These are phyloP conservation scores for Euura lappo DNA, from an alignment of 1,140 invertebrate species.

Conservation along the genomic window DNA sequence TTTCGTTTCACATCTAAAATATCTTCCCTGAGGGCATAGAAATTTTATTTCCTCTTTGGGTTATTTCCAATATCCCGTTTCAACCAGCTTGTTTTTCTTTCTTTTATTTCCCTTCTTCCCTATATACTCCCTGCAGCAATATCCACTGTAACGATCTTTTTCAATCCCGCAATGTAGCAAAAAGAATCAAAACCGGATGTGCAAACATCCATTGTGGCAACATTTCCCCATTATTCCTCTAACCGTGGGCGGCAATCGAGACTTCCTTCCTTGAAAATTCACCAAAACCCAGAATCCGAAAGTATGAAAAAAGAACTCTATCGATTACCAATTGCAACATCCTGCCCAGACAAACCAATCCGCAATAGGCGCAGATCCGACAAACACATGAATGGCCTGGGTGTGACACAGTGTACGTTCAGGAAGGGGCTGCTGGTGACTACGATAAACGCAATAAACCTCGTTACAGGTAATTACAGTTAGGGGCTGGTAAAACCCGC, in stretches of 20 bases:
- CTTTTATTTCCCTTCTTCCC: neutral
- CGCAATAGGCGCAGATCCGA: neutral
- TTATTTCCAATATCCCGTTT: neutral
- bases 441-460: constrained; percentile 30
- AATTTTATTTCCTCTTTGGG: constrained; percentile 3
- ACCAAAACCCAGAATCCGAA: no score
- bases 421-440: neutral
- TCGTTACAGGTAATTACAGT: constrained; percentile 60
- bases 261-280: no score
- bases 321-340: no score
- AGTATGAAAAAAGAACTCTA: no score
- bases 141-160: no score
- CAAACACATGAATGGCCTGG: neutral
- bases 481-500: constrained; percentile 53
- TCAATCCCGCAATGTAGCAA: no score
- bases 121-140: neutral
- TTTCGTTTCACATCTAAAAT: no score
- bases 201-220: no score
- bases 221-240: no score
- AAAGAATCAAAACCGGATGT: no score
- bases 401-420: neutral
- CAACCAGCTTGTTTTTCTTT: neutral
- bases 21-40: neutral
- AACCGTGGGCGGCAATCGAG: no score
- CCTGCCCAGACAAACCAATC: no score